These are phyloP conservation scores for Chamaea fasciata DNA, from an alignment of 2,113 vertebrate genomes.

Conservation along the genomic window DNA sequence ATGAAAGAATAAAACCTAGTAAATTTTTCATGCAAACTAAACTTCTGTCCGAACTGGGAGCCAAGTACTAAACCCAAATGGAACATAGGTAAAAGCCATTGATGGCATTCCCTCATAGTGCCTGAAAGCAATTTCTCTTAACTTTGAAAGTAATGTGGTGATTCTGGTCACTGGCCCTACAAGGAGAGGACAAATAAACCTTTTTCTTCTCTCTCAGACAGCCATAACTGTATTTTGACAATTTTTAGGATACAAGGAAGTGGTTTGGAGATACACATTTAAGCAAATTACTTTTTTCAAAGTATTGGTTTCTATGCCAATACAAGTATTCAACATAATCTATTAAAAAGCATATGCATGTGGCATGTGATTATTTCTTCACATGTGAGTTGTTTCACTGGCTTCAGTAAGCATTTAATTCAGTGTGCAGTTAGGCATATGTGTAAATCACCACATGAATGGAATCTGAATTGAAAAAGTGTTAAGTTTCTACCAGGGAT, in stretches of 20 bases:
- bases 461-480: background rate
- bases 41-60: background rate
- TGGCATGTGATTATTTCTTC: background rate
- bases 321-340: background rate
- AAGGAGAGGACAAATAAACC: background rate
- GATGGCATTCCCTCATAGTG: background rate
- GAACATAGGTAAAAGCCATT: background rate
- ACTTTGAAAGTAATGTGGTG: background rate
- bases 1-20: background rate
- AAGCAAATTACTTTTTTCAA: background rate
- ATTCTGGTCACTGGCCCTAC: background rate
- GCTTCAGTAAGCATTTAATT: background rate
- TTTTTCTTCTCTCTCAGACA: background rate
- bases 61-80: background rate
- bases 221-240: background rate
- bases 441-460: background rate
- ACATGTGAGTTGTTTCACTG: background rate
- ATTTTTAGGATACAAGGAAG: background rate
- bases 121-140: background rate
- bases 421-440: background rate
- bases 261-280: background rate
- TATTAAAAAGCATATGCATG: background rate
- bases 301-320: background rate
- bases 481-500: background rate
- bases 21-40: background rate